Conservation (phyloP, 2,797 vertebrate species). For the Halcyon smyrnensis region DNA sequence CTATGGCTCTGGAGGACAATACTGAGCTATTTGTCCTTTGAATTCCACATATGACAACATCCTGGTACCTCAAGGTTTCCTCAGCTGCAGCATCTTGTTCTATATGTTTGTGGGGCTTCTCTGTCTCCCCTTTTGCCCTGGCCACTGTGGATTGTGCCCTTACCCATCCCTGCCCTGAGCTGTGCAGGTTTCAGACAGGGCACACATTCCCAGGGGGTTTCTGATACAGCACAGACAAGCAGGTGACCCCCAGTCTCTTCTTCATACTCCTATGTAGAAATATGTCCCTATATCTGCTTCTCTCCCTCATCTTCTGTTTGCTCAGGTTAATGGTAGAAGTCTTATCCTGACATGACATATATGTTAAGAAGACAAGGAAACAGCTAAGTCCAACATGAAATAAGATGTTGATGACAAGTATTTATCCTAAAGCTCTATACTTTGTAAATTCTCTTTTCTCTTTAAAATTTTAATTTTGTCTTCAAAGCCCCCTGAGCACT, state of each 20-base stretch:
- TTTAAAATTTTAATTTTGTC: not conserved
- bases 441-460: not conserved
- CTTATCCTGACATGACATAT: not conserved
- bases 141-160: not conserved
- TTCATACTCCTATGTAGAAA: not conserved
- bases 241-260: not conserved
- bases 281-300: not conserved
- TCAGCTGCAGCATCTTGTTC: fast-evolving
- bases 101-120: not conserved
- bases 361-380: not conserved
- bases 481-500: not conserved
- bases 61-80: not conserved
- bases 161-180: not conserved
- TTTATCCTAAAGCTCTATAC: not conserved
- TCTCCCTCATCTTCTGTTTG: not conserved
- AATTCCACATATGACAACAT: not conserved
- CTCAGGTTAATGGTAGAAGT: not conserved
- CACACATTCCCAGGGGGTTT: not conserved
- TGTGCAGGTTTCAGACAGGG: fast-evolving
- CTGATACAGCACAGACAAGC: fast-evolving
- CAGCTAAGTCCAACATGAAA: not conserved
- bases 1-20: not conserved
- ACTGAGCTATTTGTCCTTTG: not conserved
- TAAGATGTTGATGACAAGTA: not conserved
- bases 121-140: fast-evolving